phyloP scores from a whole-genome alignment of 2,113 vertebrate genomes.

The Neotoma lepida region DNA sequence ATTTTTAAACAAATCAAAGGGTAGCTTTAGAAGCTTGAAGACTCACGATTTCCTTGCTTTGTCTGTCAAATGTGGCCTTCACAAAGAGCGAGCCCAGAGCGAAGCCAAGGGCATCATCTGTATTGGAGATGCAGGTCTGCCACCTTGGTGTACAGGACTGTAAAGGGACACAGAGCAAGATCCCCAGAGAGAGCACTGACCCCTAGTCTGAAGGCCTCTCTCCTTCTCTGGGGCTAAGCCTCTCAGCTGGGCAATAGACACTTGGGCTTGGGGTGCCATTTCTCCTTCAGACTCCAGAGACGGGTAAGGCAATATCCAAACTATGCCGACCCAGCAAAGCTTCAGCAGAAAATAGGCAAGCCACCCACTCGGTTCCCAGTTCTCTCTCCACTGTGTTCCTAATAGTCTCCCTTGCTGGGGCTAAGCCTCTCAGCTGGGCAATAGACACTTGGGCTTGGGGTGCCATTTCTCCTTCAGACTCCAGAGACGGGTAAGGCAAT shows the following conservation, averaged over 20 bases:
- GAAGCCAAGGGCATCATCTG: conserved; percentile 96
- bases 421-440: not conserved
- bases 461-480: not conserved
- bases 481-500: not conserved
- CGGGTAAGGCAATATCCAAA: not conserved
- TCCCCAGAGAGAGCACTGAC: not conserved
- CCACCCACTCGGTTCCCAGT: not conserved
- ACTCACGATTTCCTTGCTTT: conserved; percentile 97
- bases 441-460: not conserved
- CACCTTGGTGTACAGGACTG: conserved; percentile 97
- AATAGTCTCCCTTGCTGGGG: not conserved
- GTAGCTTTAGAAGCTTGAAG: not conserved
- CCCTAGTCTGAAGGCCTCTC: not conserved
- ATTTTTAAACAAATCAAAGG: conserved; percentile 36
- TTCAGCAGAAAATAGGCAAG: not conserved
- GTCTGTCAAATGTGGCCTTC: conserved; percentile 96
- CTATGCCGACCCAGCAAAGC: not conserved
- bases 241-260: not conserved
- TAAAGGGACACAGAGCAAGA: not conserved
- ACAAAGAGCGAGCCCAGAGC: conserved; percentile 97
- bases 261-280: not conserved
- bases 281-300: not conserved
- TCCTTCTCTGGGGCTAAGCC: not conserved
- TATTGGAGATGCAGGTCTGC: conserved; percentile 98
- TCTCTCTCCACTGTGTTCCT: not conserved